Evolutionary conservation across 2,888 invertebrate genomes (phyloP), one percentile per base, ranked within the genome.

Genomic region (Melipona bicolor): DNA sequence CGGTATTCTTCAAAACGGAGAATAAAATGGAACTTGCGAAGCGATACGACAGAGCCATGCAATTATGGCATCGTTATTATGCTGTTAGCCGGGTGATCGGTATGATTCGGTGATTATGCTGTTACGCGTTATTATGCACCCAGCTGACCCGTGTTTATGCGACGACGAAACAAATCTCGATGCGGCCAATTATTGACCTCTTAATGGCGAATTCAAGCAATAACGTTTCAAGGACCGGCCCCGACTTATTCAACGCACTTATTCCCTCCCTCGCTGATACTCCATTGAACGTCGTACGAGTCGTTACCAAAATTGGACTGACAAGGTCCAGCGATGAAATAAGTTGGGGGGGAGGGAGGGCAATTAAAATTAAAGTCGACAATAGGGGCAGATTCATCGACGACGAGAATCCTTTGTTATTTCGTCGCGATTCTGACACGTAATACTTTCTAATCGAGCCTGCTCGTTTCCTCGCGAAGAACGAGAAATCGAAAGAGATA

Each of bases 141-240:
- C 52, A 88, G 15, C 43, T 87, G 93, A 79, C 95, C 95, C 4
- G 91, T 94, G 93, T 92, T 95, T 95, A 93, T 94, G 95, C 65
- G 50, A 43, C 77, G 62, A 64, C 85, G 71, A 85, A 79, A 79
- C 59, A 73, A 83, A 79, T 79, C 79, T 78, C 79, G 83, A 78
- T 83, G 56, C 6, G 56, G 56, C 62, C 64, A 67, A 36, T 73
- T 78, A 77, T 83, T 49, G 95, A 89, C 71, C 74, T 49, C 49
- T 80, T 83, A 61, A 95, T 79, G 64, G 71, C 72, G 59, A 67
- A 70, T 67, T 70, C 59, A 69, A 83, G 79, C 72, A 70, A 77
- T 50, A 9, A 9, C 62, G 72, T 32, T 79, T 67, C 65, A 76
- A 36, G 70, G 62, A 21, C 27, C 74, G 56, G 64, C 56, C 21